Evolutionary conservation across 2,888 invertebrate genomes (phyloP).

Genomic region (Polyploca ridens): DNA sequence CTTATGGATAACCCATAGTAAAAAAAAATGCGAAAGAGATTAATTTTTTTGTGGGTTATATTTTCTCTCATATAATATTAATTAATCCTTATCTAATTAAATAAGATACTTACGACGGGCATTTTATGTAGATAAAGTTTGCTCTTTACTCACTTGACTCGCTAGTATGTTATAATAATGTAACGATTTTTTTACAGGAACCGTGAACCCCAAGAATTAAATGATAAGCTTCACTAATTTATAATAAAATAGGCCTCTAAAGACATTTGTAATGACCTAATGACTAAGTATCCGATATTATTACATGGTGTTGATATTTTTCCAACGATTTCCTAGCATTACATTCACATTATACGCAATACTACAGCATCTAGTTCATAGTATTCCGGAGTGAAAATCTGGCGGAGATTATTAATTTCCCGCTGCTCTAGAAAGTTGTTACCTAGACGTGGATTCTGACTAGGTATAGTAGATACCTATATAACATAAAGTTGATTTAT

Average conservation of each 20-base stretch:
- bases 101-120: no score
- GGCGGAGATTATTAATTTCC: conserved; percentile 69
- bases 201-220: no score
- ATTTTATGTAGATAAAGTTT: no score
- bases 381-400: conserved; percentile 45
- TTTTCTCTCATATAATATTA: no score
- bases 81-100: no score
- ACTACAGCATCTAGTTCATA: conserved; percentile 21
- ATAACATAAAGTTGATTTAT: conserved; percentile 25
- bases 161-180: no score
- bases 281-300: neutral
- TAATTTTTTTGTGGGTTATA: no score
- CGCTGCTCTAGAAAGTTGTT: conserved; percentile 64
- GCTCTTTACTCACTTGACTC: no score
- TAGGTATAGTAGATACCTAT: conserved; percentile 6
- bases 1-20: no score
- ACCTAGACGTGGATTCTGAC: conserved; percentile 17
- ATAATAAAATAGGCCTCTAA: no score
- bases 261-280: neutral
- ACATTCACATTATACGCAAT: conserved; percentile 15
- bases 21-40: no score
- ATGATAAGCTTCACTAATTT: neutral
- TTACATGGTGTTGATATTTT: conserved; percentile 1
- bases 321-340: conserved; percentile 15
- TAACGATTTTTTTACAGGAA: no score